phyloP scores from a whole-genome alignment of 2,113 vertebrate genomes.

The Salvelinus alpinus region DNA sequence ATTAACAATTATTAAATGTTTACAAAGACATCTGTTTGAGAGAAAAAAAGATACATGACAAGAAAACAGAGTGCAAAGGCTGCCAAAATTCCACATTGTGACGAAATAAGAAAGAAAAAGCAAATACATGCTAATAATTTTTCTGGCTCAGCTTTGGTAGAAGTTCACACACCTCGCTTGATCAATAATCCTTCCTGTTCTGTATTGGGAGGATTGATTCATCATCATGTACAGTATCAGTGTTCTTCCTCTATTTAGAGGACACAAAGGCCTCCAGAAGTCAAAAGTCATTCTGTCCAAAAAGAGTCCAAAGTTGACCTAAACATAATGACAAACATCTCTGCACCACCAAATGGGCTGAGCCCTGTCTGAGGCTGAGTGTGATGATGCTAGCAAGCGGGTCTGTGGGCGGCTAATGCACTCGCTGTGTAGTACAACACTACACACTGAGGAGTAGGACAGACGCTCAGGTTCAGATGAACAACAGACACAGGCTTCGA shows the following conservation, averaged over 20 bases:
- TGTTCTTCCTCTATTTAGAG: neutral
- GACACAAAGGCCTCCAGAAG: neutral
- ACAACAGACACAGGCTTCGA: neutral
- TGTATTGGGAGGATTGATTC: constrained; percentile 2
- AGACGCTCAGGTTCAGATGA: neutral
- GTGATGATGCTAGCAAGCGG: neutral
- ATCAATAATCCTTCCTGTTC: neutral
- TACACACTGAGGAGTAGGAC: neutral
- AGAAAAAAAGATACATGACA: neutral
- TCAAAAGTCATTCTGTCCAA: neutral
- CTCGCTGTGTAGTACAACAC: neutral
- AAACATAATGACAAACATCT: neutral
- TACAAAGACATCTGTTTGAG: constrained; percentile 37
- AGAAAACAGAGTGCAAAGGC: neutral
- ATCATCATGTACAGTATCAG: neutral
- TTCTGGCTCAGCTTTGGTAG: constrained; percentile 23
- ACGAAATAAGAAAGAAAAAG: constrained; percentile 4
- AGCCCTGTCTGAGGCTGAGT: neutral
- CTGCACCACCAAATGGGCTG: neutral
- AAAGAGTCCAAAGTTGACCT: neutral
- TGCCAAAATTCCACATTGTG: neutral
- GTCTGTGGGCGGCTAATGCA: neutral
- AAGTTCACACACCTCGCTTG: neutral
- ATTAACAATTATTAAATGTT: constrained; percentile 32
- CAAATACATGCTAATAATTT: neutral